Conservation (phyloP, 2,113 vertebrate genomes). For the Pterophyllum scalare region DNA sequence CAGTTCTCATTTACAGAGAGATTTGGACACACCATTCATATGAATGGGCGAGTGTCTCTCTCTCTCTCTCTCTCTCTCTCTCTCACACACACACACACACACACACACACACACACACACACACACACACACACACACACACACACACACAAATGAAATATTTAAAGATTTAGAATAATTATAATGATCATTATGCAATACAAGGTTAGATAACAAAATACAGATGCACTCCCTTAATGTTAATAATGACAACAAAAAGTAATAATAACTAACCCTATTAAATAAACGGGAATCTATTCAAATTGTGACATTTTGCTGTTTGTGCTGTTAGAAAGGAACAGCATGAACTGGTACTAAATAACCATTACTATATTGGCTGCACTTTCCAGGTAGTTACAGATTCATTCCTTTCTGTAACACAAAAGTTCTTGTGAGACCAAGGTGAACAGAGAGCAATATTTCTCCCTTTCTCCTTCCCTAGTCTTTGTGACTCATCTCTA, state of each 20-base stretch:
- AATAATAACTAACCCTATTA: neutral
- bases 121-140: neutral
- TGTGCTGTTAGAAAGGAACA: neutral
- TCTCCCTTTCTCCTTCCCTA: neutral
- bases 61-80: neutral
- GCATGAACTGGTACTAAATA: neutral
- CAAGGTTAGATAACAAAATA: neutral
- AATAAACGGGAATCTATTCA: neutral
- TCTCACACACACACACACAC: neutral
- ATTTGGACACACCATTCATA: too few relatives aligned
- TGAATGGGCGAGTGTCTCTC: too few relatives aligned
- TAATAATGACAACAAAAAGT: neutral
- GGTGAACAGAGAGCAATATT: slow-evolving; percentile 18
- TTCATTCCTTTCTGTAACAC: neutral
- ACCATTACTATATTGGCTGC: neutral
- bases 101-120: neutral
- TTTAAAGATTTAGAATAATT: too few relatives aligned
- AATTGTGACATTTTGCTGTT: neutral
- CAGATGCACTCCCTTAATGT: neutral
- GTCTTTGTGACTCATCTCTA: slow-evolving; percentile 43
- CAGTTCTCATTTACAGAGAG: neutral
- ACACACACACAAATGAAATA: neutral
- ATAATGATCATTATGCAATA: neutral
- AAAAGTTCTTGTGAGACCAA: neutral
- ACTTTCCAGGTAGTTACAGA: neutral